Conservation (phyloP, 2,797 vertebrate species). For the Cyprinodon diabolis region DNA sequence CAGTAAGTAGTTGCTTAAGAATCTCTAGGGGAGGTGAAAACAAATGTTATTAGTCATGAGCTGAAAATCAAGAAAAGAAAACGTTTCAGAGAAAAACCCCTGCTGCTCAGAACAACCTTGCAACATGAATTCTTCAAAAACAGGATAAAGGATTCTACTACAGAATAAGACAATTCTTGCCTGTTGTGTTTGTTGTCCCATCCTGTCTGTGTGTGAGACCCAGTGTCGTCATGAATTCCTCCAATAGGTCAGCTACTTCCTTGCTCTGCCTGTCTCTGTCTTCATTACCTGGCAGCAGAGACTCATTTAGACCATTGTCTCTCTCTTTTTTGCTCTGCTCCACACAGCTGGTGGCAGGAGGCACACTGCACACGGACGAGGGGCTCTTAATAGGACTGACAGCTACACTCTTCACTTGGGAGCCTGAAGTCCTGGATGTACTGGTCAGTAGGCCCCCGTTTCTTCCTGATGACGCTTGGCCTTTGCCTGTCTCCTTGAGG, state of each 20-base stretch:
- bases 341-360: constrained; percentile 39
- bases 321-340: constrained; percentile 57
- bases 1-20: constrained; percentile 71
- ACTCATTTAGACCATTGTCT: constrained; percentile 68
- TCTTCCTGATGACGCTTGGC: constrained; percentile 28
- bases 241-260: constrained; percentile 69
- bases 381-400: constrained; percentile 51
- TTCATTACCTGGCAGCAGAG: constrained; percentile 29
- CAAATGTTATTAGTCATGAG: constrained; percentile 48
- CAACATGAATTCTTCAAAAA: fast-evolving
- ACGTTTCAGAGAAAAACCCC: constrained; percentile 35
- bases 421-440: constrained; percentile 35
- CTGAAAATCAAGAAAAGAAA: constrained; percentile 41
- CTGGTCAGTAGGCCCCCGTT: constrained; percentile 56
- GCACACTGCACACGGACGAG: constrained; percentile 22
- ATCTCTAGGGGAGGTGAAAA: constrained; percentile 66
- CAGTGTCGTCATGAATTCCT: constrained; percentile 70
- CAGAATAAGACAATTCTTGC: constrained; percentile 44
- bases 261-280: constrained; percentile 31
- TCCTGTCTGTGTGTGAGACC: constrained; percentile 52
- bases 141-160: neutral
- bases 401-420: constrained; percentile 38
- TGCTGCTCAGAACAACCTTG: neutral
- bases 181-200: constrained; percentile 51
- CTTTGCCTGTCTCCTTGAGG: constrained; percentile 51